Percentiles rank a stretch among this genome's conserved stretches.
These are phyloP conservation scores for Agonopterix arenella DNA, from an alignment of 2,888 invertebrate species.

Conservation along the genomic window DNA sequence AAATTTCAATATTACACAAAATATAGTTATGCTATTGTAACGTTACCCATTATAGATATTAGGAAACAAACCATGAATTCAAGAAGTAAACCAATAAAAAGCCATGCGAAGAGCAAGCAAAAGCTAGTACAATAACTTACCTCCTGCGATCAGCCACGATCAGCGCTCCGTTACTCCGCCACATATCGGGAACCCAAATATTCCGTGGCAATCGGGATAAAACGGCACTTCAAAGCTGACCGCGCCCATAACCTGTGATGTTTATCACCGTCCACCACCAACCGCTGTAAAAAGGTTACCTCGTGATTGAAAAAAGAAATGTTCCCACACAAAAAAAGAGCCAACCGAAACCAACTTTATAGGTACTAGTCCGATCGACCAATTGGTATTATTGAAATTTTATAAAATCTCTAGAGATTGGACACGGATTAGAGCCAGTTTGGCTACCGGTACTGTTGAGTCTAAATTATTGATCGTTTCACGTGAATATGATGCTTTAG, in stretches of 20 bases:
- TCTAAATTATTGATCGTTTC: slow-evolving; percentile 60
- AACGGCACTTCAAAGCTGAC: slow-evolving; percentile 18
- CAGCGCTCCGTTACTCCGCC: neutral
- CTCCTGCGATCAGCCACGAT: too few relatives aligned
- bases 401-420: slow-evolving; percentile 50
- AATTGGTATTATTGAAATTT: slow-evolving; percentile 60
- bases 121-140: too few relatives aligned
- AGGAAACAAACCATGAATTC: too few relatives aligned
- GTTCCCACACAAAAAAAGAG: slow-evolving; percentile 57
- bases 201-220: slow-evolving; percentile 3
- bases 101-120: too few relatives aligned
- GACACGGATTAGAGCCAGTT: slow-evolving; percentile 62
- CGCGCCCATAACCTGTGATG: slow-evolving; percentile 66
- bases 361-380: slow-evolving; percentile 28
- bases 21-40: too few relatives aligned
- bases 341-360: slow-evolving; percentile 13
- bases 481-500: slow-evolving; percentile 14
- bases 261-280: slow-evolving; percentile 59
- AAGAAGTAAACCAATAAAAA: too few relatives aligned
- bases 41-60: too few relatives aligned
- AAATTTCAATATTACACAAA: too few relatives aligned
- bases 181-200: neutral
- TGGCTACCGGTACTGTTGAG: slow-evolving; percentile 64
- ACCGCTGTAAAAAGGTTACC: slow-evolving; percentile 55
- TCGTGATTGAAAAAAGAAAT: slow-evolving; percentile 64